Evolutionary conservation across 1,140 invertebrate species (phyloP).

Genomic region (Anastrepha ludens): DNA sequence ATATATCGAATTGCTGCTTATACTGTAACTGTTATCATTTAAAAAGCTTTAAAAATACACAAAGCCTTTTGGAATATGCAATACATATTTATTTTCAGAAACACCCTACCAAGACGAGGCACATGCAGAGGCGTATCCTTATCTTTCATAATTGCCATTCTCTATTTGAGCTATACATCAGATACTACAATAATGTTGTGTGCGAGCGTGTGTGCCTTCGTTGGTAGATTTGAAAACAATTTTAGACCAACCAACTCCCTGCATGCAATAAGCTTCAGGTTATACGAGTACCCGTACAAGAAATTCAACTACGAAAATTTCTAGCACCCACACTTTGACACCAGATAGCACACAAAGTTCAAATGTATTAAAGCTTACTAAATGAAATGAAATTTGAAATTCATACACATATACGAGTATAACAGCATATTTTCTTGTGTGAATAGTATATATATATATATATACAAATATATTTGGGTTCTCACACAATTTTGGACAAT

Average conservation of each 20-base stretch:
- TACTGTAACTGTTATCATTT: no score
- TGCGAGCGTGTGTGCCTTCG: background rate
- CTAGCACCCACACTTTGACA: background rate
- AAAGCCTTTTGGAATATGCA: no score
- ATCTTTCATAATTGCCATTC: constrained; percentile 7
- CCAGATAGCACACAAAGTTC: background rate
- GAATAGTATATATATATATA: background rate
- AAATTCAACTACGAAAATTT: background rate
- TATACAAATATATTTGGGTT: no score
- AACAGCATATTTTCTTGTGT: background rate
- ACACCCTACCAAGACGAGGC: no score
- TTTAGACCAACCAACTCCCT: background rate
- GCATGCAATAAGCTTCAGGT: background rate
- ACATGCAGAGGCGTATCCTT: background rate
- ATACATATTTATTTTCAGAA: no score
- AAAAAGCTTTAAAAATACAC: no score
- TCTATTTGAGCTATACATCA: background rate
- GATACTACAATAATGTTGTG: background rate
- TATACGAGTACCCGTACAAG: background rate
- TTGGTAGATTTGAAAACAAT: constrained; percentile 7
- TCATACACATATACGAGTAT: no score
- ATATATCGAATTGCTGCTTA: no score
- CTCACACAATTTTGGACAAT: background rate
- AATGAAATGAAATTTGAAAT: constrained; percentile 17
- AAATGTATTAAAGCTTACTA: constrained; percentile 30